Evolutionary conservation across 2,888 invertebrate species (phyloP).

Genomic region (Drosophila infuscata): DNA sequence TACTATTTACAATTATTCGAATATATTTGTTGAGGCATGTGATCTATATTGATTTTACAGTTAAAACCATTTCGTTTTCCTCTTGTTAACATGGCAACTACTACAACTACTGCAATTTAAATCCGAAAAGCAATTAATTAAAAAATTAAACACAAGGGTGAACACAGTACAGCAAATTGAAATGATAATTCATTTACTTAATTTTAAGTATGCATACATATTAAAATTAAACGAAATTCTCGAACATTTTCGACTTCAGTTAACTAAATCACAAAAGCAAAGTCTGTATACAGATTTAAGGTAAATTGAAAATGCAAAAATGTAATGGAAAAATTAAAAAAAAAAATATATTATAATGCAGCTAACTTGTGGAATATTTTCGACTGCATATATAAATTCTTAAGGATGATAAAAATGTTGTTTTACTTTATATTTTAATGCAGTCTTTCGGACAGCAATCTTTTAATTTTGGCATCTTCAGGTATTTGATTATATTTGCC

Average conservation of each 20-base stretch:
- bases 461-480: neutral
- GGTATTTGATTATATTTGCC: slow-evolving; percentile 31
- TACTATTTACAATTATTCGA: neutral
- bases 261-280: neutral
- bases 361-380: neutral
- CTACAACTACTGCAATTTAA: neutral
- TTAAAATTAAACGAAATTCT: neutral
- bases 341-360: neutral
- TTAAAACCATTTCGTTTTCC: neutral
- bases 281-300: neutral
- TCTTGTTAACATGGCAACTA: neutral
- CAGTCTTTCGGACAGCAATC: neutral
- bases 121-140: neutral
- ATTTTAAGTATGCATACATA: neutral
- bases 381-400: neutral
- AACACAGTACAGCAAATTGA: neutral
- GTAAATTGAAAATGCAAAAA: neutral
- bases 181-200: neutral
- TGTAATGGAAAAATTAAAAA: neutral
- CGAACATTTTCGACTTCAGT: neutral
- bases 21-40: slow-evolving; percentile 6
- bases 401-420: neutral
- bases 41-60: slow-evolving; percentile 33
- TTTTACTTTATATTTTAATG: neutral
- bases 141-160: neutral